Evolutionary conservation across 2,888 invertebrate genomes (phyloP).

Genomic region (Mellilla xanthometata): DNA sequence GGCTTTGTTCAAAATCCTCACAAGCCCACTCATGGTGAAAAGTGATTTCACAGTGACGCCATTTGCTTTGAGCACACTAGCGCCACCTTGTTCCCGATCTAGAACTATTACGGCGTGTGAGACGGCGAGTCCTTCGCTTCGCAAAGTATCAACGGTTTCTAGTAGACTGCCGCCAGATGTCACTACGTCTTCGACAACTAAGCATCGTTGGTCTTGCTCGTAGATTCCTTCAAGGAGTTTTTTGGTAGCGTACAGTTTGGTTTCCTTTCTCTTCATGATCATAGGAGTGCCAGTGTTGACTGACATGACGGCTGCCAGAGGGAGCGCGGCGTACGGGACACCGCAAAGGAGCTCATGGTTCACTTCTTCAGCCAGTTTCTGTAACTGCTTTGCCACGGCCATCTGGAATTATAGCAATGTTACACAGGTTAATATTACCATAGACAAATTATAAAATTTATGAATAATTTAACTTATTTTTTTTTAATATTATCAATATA

Average conservation of each 20-base stretch:
- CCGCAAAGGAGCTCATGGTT: slow-evolving; percentile 91
- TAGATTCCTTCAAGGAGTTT: slow-evolving; percentile 96
- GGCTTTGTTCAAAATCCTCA: slow-evolving; percentile 84
- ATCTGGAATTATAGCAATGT: slow-evolving; percentile 55
- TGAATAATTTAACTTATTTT: too few species aligned
- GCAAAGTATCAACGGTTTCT: slow-evolving; percentile 91
- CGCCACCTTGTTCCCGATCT: slow-evolving; percentile 97
- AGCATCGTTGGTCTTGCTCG: slow-evolving; percentile 84
- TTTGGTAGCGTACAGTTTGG: slow-evolving; percentile 96
- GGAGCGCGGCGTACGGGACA: slow-evolving; percentile 98
- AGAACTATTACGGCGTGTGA: slow-evolving; percentile 93
- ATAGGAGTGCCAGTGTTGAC: slow-evolving; percentile 88
- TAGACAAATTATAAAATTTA: too few species aligned
- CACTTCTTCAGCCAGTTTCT: slow-evolving; percentile 53
- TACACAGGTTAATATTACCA: too few species aligned
- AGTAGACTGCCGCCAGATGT: slow-evolving; percentile 96
- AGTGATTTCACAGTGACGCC: slow-evolving; percentile 88
- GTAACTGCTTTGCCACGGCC: slow-evolving; percentile 58
- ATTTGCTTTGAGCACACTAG: slow-evolving; percentile 85
- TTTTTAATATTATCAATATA: too few species aligned
- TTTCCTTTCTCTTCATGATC: slow-evolving; percentile 96
- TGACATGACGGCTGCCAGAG: slow-evolving; percentile 94
- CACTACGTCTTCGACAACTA: slow-evolving; percentile 97
- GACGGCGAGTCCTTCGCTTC: slow-evolving; percentile 84
- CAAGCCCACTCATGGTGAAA: slow-evolving; percentile 85